A percentile compares a stretch with the other conserved stretches of the same genome.
Conservation (phyloP, 2,888 invertebrate species). For the Polylopha cassiicola region DNA sequence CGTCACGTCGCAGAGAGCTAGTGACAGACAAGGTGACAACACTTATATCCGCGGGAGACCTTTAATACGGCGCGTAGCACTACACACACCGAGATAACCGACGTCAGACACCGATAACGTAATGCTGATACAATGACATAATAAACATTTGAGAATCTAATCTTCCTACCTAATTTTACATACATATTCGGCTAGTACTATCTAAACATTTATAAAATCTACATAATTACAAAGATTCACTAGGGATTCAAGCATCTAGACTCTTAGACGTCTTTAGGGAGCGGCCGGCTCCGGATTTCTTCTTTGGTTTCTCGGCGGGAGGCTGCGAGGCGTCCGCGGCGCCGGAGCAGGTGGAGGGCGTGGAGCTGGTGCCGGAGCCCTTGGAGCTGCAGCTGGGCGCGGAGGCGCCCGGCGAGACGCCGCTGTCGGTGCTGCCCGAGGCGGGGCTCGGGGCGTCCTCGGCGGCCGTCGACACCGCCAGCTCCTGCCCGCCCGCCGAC, state of each 20-base stretch:
- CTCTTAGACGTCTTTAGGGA: slow-evolving; percentile 71
- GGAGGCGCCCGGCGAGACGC: slow-evolving; percentile 66
- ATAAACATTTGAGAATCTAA: slow-evolving; percentile 71
- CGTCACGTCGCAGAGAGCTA: too few relatives aligned
- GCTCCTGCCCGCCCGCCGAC: slow-evolving; percentile 62
- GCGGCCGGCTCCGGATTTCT: slow-evolving; percentile 53
- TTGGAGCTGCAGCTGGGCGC: slow-evolving; percentile 63
- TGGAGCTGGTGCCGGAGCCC: slow-evolving; percentile 49
- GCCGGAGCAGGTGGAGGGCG: slow-evolving; percentile 13
- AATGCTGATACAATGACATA: slow-evolving; percentile 48
- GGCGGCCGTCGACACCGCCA: slow-evolving; percentile 64
- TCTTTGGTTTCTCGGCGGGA: slow-evolving; percentile 55
- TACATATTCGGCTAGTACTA: slow-evolving; percentile 50
- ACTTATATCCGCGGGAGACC: too few relatives aligned
- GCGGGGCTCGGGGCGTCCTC: slow-evolving; percentile 68
- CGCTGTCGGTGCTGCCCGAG: slow-evolving; percentile 66
- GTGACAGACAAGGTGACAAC: too few relatives aligned
- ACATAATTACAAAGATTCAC: slow-evolving; percentile 70
- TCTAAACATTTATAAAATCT: slow-evolving; percentile 76
- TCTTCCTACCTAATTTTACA: slow-evolving; percentile 49
- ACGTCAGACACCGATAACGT: slow-evolving; percentile 32
- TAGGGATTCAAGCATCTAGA: slow-evolving; percentile 57
- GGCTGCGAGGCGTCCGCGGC: slow-evolving; percentile 41
- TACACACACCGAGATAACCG: neutral
- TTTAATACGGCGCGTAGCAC: neutral